Percentiles rank a stretch among this genome's conserved stretches.
Conservation (phyloP, 53 echinoderm and acorn worm species). For the Pentamera pediparva region DNA sequence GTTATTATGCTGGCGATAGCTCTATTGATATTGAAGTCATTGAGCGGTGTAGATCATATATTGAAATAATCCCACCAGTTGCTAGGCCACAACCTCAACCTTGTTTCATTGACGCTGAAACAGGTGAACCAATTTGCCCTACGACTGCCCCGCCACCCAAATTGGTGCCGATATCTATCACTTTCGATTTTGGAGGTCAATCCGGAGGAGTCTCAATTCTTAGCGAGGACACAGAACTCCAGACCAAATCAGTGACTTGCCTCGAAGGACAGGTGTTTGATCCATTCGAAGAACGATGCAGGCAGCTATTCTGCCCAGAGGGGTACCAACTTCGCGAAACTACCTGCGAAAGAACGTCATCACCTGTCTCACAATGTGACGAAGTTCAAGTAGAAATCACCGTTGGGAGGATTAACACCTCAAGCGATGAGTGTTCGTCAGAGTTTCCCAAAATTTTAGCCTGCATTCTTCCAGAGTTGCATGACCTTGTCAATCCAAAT, state of each 20-base stretch:
- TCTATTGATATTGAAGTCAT: not conserved
- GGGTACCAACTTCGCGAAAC: not conserved
- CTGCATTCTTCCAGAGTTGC: too few relatives aligned
- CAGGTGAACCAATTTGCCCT: not conserved
- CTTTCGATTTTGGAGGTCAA: slow-evolving; percentile 2
- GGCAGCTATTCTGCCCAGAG: not conserved
- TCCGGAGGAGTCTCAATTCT: not conserved
- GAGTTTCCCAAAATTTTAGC: too few relatives aligned
- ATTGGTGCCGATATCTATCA: slow-evolving; percentile 10
- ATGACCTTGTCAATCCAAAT: too few relatives aligned
- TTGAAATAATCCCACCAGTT: not conserved
- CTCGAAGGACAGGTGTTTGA: slow-evolving; percentile 5
- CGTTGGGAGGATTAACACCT: too few relatives aligned
- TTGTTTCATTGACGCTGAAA: not conserved
- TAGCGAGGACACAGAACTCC: not conserved
- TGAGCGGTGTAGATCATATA: not conserved
- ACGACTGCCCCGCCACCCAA: not conserved
- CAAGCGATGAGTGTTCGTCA: too few relatives aligned
- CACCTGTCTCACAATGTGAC: too few relatives aligned
- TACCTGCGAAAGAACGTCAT: not conserved
- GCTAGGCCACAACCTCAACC: not conserved
- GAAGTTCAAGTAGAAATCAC: not conserved
- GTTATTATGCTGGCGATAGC: not conserved
- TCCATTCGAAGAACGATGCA: not conserved
- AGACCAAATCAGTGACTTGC: not conserved